A percentile compares a stretch with the other conserved stretches of the same genome.
phyloP scores from a whole-genome alignment of 2,888 invertebrate genomes.

The Agrochola lota region DNA sequence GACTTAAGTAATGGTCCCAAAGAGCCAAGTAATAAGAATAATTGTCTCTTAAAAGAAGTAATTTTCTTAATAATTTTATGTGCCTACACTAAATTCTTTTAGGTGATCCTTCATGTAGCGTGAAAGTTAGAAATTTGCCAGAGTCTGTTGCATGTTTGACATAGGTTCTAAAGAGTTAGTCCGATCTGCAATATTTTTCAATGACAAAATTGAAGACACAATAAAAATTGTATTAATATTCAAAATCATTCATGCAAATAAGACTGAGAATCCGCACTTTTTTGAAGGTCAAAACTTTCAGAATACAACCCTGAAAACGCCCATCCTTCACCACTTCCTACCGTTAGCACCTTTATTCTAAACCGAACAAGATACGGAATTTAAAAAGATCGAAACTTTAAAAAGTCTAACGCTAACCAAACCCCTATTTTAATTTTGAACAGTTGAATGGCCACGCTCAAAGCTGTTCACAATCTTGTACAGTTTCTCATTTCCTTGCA shows the following conservation, averaged over 20 bases:
- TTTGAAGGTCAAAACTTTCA: not conserved
- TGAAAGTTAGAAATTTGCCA: too few species aligned
- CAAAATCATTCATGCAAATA: not conserved
- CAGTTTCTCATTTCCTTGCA: slow-evolving; percentile 39
- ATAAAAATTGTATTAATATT: not conserved
- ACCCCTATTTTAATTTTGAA: slow-evolving; percentile 29
- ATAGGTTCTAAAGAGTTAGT: not conserved
- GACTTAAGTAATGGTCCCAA: slow-evolving; percentile 42
- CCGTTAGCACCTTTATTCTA: too few species aligned
- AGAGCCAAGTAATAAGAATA: slow-evolving; percentile 44
- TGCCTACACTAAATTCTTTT: slow-evolving; percentile 12
- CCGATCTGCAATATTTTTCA: not conserved
- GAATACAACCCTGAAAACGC: not conserved
- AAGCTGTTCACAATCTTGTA: slow-evolving; percentile 36
- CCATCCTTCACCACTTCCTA: too few species aligned
- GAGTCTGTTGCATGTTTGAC: not conserved
- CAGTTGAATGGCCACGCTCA: slow-evolving; percentile 30
- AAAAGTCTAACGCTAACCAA: slow-evolving; percentile 9
- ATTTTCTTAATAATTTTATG: slow-evolving; percentile 32
- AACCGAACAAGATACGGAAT: not conserved
- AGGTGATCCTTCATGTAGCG: not conserved
- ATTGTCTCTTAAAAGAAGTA: slow-evolving; percentile 13
- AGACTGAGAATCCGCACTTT: not conserved
- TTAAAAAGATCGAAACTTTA: not conserved
- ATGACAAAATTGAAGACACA: not conserved